Evolutionary conservation across 2,797 vertebrate genomes (phyloP), one percentile per base, ranked within the genome.

Genomic region (Falco concolor): DNA sequence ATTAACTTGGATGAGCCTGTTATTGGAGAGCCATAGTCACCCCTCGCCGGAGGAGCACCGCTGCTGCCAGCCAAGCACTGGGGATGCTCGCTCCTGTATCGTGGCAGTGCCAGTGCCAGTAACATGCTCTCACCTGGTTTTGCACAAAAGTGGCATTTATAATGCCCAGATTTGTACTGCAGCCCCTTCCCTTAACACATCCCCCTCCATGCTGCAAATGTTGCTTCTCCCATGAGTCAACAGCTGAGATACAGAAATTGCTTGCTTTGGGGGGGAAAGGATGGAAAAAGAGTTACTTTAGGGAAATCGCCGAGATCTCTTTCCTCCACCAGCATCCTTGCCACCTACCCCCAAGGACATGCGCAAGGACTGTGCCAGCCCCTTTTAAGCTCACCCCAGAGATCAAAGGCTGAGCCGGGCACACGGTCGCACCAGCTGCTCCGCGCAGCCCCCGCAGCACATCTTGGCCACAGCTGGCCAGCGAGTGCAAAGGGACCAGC

Each of bases 381-480:
- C 16, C 4, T 32, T 53, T 28, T 20, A 24, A 68, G 19, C 53
- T 28, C 30, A 14, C 10, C 23, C 17, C 22, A 8, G 24, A 16
- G 45, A 42, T 6, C 25, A 57, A 45, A 54, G 3, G 1, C 63
- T 3, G 44, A 63, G 14, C 64, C 28, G n/a, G 25, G 20, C 30
- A 30, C 0, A 3, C 2, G 3, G 18, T 3, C 0, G 6, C 7
- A 8, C 32, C 22, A 40, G 15, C 44, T 13, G 2, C 28, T 74
- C 14, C 13, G 1, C 47, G 21, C 57, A 78, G 5, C 38, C 24
- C 4, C 18, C 38, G 1, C 11, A 13, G 38, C 40, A 4, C 15
- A 4, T 3, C 49, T 36, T 2, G 32, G 30, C 27, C 40, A 15
- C 5, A 61, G 21, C 50, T 23, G 47, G 20, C 19, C 30, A 9